These are phyloP conservation scores for Agrotis clavis DNA, from an alignment of 2,888 invertebrate species.

Conservation along the genomic window DNA sequence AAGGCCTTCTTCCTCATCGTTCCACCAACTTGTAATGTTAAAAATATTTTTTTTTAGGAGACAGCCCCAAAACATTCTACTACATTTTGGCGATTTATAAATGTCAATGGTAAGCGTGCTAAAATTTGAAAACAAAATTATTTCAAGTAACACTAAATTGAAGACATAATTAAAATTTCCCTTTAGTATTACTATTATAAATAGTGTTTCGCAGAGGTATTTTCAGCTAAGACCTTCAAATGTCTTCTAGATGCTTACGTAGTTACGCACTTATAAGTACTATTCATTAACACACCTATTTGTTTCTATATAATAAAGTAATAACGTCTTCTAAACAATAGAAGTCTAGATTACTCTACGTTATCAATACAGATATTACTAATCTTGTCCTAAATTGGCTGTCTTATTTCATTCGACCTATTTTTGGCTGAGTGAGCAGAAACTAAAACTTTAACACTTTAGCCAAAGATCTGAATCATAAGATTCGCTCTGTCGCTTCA, in stretches of 20 bases:
- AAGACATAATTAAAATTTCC: no score
- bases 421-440: constrained; percentile 21
- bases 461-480: not conserved
- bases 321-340: constrained; percentile 15
- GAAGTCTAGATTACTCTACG: constrained; percentile 15
- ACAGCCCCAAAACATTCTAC: no score
- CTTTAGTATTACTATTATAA: no score
- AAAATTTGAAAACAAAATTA: no score
- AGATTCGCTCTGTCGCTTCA: not conserved
- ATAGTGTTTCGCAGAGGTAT: no score
- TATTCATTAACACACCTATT: not conserved
- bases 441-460: constrained; percentile 17
- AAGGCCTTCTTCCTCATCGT: no score
- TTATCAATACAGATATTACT: constrained; percentile 28
- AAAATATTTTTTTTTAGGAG: no score
- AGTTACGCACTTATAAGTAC: not conserved
- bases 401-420: constrained; percentile 17
- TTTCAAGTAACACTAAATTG: no score
- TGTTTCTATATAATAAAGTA: not conserved
- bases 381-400: constrained; percentile 35
- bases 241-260: not conserved
- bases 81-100: no score
- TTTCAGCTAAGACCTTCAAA: not conserved
- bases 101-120: no score
- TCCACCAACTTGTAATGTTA: no score